Evolutionary conservation across 2,888 invertebrate species (phyloP), one percentile per base, ranked within the genome.

Genomic region (Furcula furcula): DNA sequence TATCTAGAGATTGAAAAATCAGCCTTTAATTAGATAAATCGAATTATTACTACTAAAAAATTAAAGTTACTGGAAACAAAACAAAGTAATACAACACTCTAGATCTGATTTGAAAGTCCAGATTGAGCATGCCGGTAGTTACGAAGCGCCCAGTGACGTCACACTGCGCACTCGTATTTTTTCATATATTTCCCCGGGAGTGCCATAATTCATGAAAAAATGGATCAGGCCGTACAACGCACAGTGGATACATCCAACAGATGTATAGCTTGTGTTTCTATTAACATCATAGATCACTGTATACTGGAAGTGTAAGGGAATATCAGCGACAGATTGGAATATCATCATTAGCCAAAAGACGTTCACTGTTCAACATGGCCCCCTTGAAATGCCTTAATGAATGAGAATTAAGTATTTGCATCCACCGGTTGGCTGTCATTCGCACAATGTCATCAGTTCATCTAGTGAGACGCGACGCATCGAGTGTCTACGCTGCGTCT

Each of bases 131-230:
- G 30, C 28, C 28, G 31, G 39, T 42, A 50, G 58, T 59, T 55
- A 42, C 50, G n/a, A n/a, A n/a, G n/a, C 29, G 9, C 13, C 20
- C 26, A 13, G 28, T 57, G 57, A 60, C 62, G 65, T 61, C 58
- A 66, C 37, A 45, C 48, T 41, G 47, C 48, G 52, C 39, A 54
- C 39, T 51, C 59, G 56, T 66, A 68, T 76, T 70, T 74, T 67
- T 65, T 73, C 69, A 72, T 69, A n/a, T n/a, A 70, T 72, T 63
- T 71, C 58, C 70, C 68, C 64, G 45, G 43, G 65, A 64, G 70
- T 52, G 69, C 67, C 65, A 73, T 81, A 79, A 77, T 66, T 81
- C 79, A 80, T 69, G 71, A 50, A 75, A 73, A 76, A 78, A 79
- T 76, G 76, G 75, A 76, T 78, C 78, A 76, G 59, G 2, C 53